These are phyloP conservation scores for Myiotriccus ornatus DNA, from an alignment of 2,797 vertebrate genomes.

Conservation along the genomic window DNA sequence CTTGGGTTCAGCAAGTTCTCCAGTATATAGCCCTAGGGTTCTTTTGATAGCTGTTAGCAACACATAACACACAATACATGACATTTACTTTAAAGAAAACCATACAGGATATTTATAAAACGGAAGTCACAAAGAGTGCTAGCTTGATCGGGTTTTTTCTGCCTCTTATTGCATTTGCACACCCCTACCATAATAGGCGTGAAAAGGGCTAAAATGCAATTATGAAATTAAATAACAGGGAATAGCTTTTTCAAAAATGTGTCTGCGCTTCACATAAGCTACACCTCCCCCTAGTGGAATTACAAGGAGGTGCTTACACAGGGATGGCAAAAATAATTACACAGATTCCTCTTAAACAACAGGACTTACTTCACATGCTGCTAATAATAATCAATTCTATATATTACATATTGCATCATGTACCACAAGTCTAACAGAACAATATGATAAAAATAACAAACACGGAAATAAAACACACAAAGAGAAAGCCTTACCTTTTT, in stretches of 20 bases:
- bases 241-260: neutral
- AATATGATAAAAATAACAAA: neutral
- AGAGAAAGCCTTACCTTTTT: conserved; percentile 83
- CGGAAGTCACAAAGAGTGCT: neutral
- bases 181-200: accelerated
- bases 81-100: neutral
- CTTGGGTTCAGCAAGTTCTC: conserved; percentile 23
- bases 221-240: neutral
- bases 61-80: neutral
- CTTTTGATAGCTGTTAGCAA: neutral
- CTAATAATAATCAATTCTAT: neutral
- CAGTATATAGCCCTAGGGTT: neutral
- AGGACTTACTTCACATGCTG: neutral
- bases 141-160: neutral
- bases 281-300: neutral
- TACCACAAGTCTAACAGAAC: neutral
- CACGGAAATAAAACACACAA: neutral
- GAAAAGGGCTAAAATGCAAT: neutral
- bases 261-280: neutral
- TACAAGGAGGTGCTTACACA: neutral
- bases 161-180: neutral
- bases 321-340: neutral
- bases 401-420: accelerated
- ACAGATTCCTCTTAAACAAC: neutral
- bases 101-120: neutral